Percentiles rank a stretch among this genome's conserved stretches.
phyloP scores from a whole-genome alignment of 1,140 invertebrate species.

The Sitodiplosis mosellana region DNA sequence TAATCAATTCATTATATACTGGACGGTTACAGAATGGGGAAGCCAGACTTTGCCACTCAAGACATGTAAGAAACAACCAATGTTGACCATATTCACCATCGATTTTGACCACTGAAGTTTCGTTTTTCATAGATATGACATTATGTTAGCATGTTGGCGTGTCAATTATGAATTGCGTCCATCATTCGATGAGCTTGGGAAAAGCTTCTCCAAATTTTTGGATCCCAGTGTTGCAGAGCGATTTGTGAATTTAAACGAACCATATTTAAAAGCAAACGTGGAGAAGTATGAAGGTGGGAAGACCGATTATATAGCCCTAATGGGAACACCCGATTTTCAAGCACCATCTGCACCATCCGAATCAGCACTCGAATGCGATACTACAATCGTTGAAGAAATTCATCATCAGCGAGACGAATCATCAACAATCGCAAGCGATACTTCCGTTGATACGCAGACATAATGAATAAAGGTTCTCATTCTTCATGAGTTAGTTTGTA shows the following conservation, averaged over 20 bases:
- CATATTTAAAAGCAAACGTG: constrained; percentile 53
- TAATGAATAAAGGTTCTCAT: too few species aligned
- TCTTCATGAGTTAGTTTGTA: too few species aligned
- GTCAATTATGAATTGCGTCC: constrained; percentile 70
- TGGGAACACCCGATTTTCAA: constrained; percentile 42
- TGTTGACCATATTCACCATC: too few species aligned
- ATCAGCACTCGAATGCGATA: too few species aligned
- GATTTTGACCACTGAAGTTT: too few species aligned
- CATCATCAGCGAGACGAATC: too few species aligned
- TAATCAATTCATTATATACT: too few species aligned
- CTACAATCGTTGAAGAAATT: too few species aligned
- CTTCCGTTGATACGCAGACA: too few species aligned
- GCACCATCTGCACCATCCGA: constrained; percentile 19
- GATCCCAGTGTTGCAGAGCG: constrained; percentile 68
- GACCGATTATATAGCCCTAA: constrained; percentile 57
- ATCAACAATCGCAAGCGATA: too few species aligned
- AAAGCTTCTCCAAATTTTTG: constrained; percentile 55
- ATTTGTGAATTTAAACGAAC: constrained; percentile 68
- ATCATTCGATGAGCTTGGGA: constrained; percentile 53
- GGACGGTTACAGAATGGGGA: constrained; percentile 72
- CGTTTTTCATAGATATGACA: constrained; percentile 42
- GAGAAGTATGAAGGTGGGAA: constrained; percentile 22
- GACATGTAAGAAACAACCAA: constrained; percentile 37
- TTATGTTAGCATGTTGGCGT: constrained; percentile 74
- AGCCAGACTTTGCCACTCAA: constrained; percentile 56